A percentile compares a stretch with the other conserved stretches of the same genome.
These are phyloP conservation scores for Chesias legatella DNA, from an alignment of 2,888 invertebrate species.

Conservation along the genomic window DNA sequence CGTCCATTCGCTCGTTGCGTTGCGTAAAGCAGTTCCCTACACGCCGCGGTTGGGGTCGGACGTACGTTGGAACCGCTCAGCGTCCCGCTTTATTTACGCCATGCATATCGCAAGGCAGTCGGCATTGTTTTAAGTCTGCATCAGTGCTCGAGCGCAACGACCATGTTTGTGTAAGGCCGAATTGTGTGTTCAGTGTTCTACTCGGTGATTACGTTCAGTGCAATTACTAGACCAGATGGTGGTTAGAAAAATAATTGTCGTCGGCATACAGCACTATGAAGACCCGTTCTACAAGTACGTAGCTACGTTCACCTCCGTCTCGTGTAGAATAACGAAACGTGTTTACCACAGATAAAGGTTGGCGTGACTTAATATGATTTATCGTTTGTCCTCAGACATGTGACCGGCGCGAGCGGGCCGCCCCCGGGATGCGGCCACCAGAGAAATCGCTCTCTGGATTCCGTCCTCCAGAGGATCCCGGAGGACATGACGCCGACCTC, in stretches of 20 bases:
- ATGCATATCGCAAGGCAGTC: conserved; percentile 52
- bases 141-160: conserved; percentile 46
- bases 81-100: conserved; percentile 48
- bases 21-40: conserved; percentile 60
- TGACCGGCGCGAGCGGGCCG: conserved; percentile 70
- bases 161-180: conserved; percentile 53
- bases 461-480: conserved; percentile 93
- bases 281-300: conserved; percentile 74
- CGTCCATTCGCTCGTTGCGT: conserved; percentile 49
- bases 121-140: conserved; percentile 50
- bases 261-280: conserved; percentile 70
- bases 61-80: conserved; percentile 45
- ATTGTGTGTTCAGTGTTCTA: conserved; percentile 36
- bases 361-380: conserved; percentile 29
- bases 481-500: conserved; percentile 86
- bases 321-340: conserved; percentile 13
- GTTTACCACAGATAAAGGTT: conserved; percentile 25
- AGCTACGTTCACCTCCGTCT: conserved; percentile 23
- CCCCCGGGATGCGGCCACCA: conserved; percentile 85
- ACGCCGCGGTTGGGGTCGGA: conserved; percentile 46
- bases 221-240: conserved; percentile 56
- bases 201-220: conserved; percentile 46
- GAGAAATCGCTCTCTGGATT: conserved; percentile 93
- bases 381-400: conserved; percentile 67
- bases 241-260: conserved; percentile 72